A percentile compares a stretch with the other conserved stretches of the same genome.
Conservation (phyloP, 2,888 invertebrate genomes). For the Brassicogethes aeneus region DNA sequence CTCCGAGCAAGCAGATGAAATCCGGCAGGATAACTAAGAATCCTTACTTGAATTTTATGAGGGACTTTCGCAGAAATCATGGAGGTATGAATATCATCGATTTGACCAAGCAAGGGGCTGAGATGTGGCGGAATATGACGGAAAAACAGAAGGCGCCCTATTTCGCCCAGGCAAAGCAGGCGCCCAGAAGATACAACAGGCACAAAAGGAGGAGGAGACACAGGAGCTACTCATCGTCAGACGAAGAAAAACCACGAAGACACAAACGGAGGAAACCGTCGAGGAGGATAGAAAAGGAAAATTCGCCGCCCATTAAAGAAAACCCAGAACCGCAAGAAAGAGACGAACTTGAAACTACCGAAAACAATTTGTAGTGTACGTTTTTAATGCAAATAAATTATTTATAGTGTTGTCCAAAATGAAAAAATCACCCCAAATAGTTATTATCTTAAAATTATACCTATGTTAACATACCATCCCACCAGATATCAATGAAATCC, state of each 20-base stretch:
- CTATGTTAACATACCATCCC: too few species aligned
- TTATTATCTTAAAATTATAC: too few species aligned
- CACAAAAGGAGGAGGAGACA: not conserved
- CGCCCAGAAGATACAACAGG: not conserved
- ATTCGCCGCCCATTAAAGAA: too few species aligned
- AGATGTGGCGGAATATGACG: constrained; percentile 21
- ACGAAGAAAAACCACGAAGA: too few species aligned
- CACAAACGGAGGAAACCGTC: too few species aligned
- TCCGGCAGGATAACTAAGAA: not conserved
- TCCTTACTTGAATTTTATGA: not conserved
- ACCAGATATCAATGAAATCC: too few species aligned
- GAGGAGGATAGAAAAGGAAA: constrained; percentile 1
- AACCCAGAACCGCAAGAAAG: too few species aligned
- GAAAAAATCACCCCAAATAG: too few species aligned
- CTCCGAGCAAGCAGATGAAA: not conserved
- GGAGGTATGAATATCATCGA: constrained; percentile 12
- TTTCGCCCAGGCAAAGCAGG: constrained; percentile 12
- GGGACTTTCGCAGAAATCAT: not conserved
- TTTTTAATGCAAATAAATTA: too few species aligned
- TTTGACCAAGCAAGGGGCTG: constrained; percentile 14
- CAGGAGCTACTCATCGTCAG: not conserved
- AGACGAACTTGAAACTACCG: too few species aligned
- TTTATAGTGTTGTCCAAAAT: too few species aligned
- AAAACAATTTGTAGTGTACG: too few species aligned
- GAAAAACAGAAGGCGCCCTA: constrained; percentile 20